These are phyloP conservation scores for Clarias laeviceps DNA, from an alignment of 2,797 vertebrate species.

Conservation along the genomic window DNA sequence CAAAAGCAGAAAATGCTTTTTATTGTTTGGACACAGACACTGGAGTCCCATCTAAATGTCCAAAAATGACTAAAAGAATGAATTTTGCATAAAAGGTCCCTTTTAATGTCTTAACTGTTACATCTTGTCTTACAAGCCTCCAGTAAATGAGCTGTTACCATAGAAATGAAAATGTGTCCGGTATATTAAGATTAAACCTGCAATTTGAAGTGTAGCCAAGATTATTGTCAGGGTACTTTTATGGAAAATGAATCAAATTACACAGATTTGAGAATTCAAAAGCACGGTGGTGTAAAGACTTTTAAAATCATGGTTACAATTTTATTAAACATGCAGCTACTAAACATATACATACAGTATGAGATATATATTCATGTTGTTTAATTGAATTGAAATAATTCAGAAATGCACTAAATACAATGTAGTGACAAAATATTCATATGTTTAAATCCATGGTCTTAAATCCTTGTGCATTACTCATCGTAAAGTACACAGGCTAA, in stretches of 20 bases:
- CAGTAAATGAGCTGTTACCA: background rate
- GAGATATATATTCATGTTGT: background rate
- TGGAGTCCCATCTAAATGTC: too few species aligned
- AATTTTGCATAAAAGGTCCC: too few species aligned
- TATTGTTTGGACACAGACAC: too few species aligned
- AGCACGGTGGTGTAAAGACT: background rate
- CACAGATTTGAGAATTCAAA: background rate
- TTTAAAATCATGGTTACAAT: background rate
- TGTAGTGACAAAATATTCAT: background rate
- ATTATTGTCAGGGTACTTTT: background rate
- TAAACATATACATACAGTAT: too few species aligned
- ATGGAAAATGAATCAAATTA: background rate
- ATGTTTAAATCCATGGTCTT: background rate
- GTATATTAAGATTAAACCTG: background rate
- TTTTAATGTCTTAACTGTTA: too few species aligned
- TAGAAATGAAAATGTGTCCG: background rate
- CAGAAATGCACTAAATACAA: background rate
- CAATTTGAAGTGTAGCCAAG: background rate
- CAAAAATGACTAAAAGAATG: too few species aligned
- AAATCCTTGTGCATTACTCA: background rate
- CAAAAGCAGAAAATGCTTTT: too few species aligned
- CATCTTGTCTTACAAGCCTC: background rate
- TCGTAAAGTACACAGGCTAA: background rate
- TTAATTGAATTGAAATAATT: background rate
- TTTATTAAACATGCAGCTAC: background rate